Conservation (phyloP, 1,140 invertebrate genomes). For the Babylonia areolata region DNA sequence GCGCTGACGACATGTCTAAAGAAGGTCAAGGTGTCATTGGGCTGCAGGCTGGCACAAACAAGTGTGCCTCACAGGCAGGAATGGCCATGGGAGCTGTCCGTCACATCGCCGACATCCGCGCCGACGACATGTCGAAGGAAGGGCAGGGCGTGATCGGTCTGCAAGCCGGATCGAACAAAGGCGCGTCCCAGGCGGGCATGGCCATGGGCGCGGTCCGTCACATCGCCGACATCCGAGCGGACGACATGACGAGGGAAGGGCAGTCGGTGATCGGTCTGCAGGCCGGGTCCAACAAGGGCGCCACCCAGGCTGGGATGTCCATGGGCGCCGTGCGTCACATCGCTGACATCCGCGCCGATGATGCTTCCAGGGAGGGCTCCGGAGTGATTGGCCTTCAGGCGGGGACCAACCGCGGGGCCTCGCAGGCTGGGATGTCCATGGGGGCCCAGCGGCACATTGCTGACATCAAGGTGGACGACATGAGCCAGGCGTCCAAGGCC, state of each 20-base stretch:
- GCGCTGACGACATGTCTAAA: slow-evolving; percentile 56
- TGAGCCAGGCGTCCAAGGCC: slow-evolving; percentile 80
- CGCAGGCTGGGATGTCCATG: slow-evolving; percentile 64
- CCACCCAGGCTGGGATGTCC: slow-evolving; percentile 64
- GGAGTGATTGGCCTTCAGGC: slow-evolving; percentile 90
- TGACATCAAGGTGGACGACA: slow-evolving; percentile 63
- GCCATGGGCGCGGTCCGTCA: slow-evolving; percentile 84
- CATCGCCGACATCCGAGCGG: slow-evolving; percentile 60
- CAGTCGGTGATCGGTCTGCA: slow-evolving; percentile 89
- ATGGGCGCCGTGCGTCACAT: slow-evolving; percentile 65
- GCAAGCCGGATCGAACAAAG: slow-evolving; percentile 93
- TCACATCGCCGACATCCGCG: slow-evolving; percentile 82
- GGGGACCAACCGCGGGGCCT: slow-evolving; percentile 88
- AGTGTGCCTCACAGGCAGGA: slow-evolving; percentile 78
- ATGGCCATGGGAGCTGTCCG: slow-evolving; percentile 89
- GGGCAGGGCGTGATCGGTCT: slow-evolving; percentile 91
- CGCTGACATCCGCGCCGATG: too few relatives aligned
- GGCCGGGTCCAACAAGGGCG: slow-evolving; percentile 91
- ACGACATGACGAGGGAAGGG: slow-evolving; percentile 75
- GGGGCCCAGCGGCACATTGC: slow-evolving; percentile 64
- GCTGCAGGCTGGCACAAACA: slow-evolving; percentile 93
- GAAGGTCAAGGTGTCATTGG: slow-evolving; percentile 88
- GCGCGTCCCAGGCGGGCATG: slow-evolving; percentile 92
- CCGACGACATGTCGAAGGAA: slow-evolving; percentile 56
- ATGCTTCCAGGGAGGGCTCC: too few relatives aligned